Evolutionary conservation across 2,888 invertebrate species (phyloP).

Genomic region (Hydropsyche betteni): DNA sequence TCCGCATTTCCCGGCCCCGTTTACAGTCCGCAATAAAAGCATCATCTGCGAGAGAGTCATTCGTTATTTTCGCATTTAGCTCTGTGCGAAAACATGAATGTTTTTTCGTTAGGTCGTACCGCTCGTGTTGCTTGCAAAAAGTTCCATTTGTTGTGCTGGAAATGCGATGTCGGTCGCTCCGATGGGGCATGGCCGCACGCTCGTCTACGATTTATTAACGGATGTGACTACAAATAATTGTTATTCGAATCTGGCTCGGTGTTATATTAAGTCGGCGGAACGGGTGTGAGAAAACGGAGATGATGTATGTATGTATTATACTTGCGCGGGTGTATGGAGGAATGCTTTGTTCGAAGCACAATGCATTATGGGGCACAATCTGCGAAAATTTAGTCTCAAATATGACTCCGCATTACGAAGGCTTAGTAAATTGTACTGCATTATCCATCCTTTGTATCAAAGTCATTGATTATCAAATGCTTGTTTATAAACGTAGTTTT

Average conservation of each 20-base stretch:
- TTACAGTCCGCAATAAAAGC: conserved; percentile 21
- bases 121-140: not conserved
- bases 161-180: too few relatives aligned
- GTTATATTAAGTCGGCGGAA: not conserved
- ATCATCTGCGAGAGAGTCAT: conserved; percentile 17
- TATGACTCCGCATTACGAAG: not conserved
- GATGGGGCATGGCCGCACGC: not conserved
- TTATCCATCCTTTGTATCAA: not conserved
- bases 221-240: not conserved
- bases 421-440: not conserved
- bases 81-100: not conserved
- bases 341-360: not conserved
- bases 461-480: too few relatives aligned
- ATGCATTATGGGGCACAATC: not conserved
- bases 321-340: not conserved
- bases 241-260: not conserved
- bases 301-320: too few relatives aligned
- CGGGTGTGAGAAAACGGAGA: not conserved
- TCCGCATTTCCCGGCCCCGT: not conserved
- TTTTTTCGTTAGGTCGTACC: not conserved
- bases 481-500: too few relatives aligned
- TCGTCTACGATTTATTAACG: not conserved
- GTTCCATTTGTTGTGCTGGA: not conserved
- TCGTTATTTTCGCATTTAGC: conserved; percentile 29
- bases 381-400: conserved; percentile 16